Evolutionary conservation across 2,888 invertebrate genomes (phyloP), one percentile per base, ranked within the genome.

Genomic region (Apamea anceps): DNA sequence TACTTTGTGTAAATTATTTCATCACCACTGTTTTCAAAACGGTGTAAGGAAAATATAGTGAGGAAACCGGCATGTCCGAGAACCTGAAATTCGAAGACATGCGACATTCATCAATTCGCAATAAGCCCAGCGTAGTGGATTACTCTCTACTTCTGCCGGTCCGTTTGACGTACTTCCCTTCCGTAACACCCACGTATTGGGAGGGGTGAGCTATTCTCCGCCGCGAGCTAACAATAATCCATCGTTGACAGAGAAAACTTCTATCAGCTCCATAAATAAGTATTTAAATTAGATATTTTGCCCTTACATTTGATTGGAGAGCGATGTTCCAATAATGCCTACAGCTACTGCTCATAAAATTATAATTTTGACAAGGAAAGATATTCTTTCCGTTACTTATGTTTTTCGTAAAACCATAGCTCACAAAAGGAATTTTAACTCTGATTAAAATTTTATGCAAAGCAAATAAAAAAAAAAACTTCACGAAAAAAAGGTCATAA

Each of bases 371-470:
- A 45, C 12, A 68, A 51, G 45, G 1, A 37, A 54, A 25, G 48
- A 28, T 2, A 2, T n/a, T 57, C 32, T 79, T 82, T 48, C 15
- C 2, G 15, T 63, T n/a, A 57, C n/a, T n/a, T 54, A 32, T 66
- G 75, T 76, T 88, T 81, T 67, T 57, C 51, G 18, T 65, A 66
- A n/a, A 73, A 54, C 18, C 74, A 62, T 28, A 60, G 45, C n/a
- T 63, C 21, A 45, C 66, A 87, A 79, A 77, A 62, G 4, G 6
- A 68, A 77, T 77, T 68, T 79, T 63, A 80, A 71, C 66, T 76
- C 70, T 68, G 67, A 68, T 77, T 72, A 68, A 71, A 79, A 79
- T 75, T 84, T 70, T 79, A 80, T 84, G 70, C 79, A 76, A 84
- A 82, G 57, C 45, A 68, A 81, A 79, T 72, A 37, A 71, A 82